Evolutionary conservation across 2,888 invertebrate species (phyloP), one percentile per base, ranked within the genome.

Genomic region (Parthenolecanium corni): DNA sequence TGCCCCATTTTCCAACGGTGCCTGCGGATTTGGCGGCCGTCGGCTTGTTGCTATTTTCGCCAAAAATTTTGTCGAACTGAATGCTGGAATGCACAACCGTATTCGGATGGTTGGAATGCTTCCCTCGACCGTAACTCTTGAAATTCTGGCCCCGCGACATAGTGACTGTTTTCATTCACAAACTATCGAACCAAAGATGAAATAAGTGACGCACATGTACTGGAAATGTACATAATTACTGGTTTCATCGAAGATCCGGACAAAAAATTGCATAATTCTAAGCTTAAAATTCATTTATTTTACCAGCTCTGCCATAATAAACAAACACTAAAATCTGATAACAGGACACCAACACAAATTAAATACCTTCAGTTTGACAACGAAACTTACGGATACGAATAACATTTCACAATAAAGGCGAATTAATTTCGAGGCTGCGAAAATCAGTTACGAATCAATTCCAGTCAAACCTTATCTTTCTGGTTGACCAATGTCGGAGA

Each of bases 1-100:
- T 89, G 69, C 92, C 92, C 91, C 92, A 93, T 79, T 91, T 89
- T 69, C 92, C 92, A 68, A 92, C 86, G 36, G 89, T 89, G 67
- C 91, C 92, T 68, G 91, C 87, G 31, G 91, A 90, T 68, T 89
- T 84, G 57, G 91, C 87, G 62, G 90, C 90, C 58, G 89, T 84
- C 9, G 91, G 91, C 70, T 86, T 85, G 74, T 89, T 91, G 73
- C 85, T 87, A 73, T 88, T 89, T 71, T 85, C 84, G 73, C 87
- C 78, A 69, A 82, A 78, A 66, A 80, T 73, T 70, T 78, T 80
- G 71, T 82, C 83, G 72, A 83, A 83, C 69, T 82, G 81, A 67
- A 82, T 80, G 71, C 79, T 81, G 54, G 80, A 74, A 66, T 74
- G 73, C 21, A 67, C 65, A 24, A 67, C 67, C 36, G 68, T 68